phyloP scores from a whole-genome alignment of 2,113 vertebrate genomes.

The Charina bottae region DNA sequence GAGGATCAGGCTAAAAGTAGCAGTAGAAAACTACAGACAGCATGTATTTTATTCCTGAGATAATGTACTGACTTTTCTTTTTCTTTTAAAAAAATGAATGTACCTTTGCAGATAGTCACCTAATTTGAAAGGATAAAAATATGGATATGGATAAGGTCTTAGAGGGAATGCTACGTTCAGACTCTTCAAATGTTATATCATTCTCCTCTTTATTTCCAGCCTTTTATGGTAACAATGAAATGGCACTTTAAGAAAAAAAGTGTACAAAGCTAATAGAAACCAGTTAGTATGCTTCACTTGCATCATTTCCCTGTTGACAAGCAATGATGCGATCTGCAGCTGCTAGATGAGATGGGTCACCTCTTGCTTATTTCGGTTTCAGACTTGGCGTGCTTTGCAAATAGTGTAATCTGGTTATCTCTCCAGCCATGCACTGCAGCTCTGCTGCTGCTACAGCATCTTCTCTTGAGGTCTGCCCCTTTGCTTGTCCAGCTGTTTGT shows the following conservation, averaged over 20 bases:
- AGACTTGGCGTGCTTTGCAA: conserved; percentile 58
- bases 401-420: conserved; percentile 40
- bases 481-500: conserved; percentile 55
- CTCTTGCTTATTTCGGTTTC: conserved; percentile 61
- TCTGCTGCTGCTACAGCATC: conserved; percentile 46
- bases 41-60: not conserved
- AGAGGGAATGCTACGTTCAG: conserved; percentile 1
- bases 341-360: conserved; percentile 52
- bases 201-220: conserved; percentile 41
- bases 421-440: conserved; percentile 65
- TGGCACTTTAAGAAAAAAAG: conserved; percentile 57
- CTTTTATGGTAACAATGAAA: conserved; percentile 49
- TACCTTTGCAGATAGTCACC: not conserved
- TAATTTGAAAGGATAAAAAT: not conserved
- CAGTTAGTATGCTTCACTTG: conserved; percentile 41
- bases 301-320: conserved; percentile 55
- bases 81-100: not conserved
- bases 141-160: not conserved
- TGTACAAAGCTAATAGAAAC: conserved; percentile 55
- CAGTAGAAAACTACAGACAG: not conserved
- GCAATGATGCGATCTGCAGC: conserved; percentile 44
- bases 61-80: not conserved
- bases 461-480: conserved; percentile 57
- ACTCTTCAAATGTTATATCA: conserved; percentile 21
- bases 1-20: not conserved